These are phyloP conservation scores for Lanistes nyassanus DNA, from an alignment of 1,140 invertebrate genomes.

Conservation along the genomic window DNA sequence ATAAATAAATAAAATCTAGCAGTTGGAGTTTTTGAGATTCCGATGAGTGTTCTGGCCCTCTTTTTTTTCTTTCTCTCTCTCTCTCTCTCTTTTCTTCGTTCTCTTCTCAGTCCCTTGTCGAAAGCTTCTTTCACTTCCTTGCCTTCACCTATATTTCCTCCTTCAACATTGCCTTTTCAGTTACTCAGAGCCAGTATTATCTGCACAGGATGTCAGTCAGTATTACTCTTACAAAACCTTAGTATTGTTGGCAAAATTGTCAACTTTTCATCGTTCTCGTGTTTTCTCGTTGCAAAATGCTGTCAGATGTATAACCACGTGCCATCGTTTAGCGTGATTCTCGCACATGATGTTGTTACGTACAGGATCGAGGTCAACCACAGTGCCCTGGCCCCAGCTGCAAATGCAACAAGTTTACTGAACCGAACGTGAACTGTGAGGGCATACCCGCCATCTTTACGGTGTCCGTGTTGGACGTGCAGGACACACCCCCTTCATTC, in stretches of 20 bases:
- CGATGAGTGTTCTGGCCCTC: too few species aligned
- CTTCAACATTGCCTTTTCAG: neutral
- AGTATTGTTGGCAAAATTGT: too few species aligned
- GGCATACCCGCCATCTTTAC: conserved; percentile 31
- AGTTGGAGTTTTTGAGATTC: too few species aligned
- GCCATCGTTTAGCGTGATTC: too few species aligned
- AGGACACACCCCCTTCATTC: conserved; percentile 46
- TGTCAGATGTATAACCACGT: too few species aligned
- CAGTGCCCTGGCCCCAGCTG: conserved; percentile 20
- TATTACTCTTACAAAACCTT: too few species aligned
- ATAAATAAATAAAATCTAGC: too few species aligned
- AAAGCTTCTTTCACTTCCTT: neutral
- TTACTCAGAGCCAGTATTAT: neutral
- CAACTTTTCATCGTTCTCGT: too few species aligned
- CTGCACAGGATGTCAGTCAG: too few species aligned
- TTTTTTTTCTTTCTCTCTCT: too few species aligned
- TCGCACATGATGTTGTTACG: too few species aligned
- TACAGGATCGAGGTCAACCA: conserved; percentile 26
- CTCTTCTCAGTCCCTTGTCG: neutral
- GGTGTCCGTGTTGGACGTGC: conserved; percentile 40
- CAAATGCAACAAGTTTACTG: conserved; percentile 14
- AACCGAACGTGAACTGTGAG: neutral
- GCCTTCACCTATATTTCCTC: neutral
- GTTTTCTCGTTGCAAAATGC: too few species aligned
- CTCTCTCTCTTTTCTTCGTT: neutral